These are phyloP conservation scores for Paracentrotus lividus DNA, from an alignment of 53 echinoderm and acorn worm species.

Conservation along the genomic window DNA sequence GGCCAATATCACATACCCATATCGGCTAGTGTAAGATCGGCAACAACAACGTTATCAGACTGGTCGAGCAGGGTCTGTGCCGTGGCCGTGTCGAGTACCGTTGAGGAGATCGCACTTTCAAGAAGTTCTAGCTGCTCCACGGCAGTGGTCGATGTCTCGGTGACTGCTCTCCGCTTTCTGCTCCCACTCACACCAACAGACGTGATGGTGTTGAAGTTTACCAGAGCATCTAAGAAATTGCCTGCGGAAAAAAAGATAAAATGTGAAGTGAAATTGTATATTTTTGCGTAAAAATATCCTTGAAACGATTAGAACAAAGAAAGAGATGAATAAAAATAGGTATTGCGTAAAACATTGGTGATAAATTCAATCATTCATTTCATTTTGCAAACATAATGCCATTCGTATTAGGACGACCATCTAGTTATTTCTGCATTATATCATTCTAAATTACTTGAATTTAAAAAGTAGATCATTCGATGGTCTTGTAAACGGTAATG, in stretches of 20 bases:
- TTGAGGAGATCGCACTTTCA: constrained; percentile 55
- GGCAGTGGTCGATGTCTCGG: constrained; percentile 60
- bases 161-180: constrained; percentile 40
- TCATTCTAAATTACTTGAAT: too few relatives aligned
- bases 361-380: too few relatives aligned
- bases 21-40: constrained; percentile 70
- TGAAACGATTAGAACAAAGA: too few relatives aligned
- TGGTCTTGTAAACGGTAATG: too few relatives aligned
- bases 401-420: too few relatives aligned
- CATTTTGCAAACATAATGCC: too few relatives aligned
- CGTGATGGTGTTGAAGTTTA: constrained; percentile 77
- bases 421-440: too few relatives aligned
- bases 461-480: neutral
- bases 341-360: too few relatives aligned
- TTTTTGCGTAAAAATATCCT: too few relatives aligned
- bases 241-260: constrained; percentile 54
- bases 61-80: constrained; percentile 80
- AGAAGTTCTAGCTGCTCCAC: constrained; percentile 65
- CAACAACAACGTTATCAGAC: neutral
- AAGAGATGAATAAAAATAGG: too few relatives aligned
- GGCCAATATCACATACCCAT: constrained; percentile 75
- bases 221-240: constrained; percentile 74
- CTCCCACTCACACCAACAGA: neutral
- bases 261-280: too few relatives aligned
- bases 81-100: constrained; percentile 70